These are phyloP conservation scores for Berghia stephanieae DNA, from an alignment of 1,140 invertebrate species.

Conservation along the genomic window DNA sequence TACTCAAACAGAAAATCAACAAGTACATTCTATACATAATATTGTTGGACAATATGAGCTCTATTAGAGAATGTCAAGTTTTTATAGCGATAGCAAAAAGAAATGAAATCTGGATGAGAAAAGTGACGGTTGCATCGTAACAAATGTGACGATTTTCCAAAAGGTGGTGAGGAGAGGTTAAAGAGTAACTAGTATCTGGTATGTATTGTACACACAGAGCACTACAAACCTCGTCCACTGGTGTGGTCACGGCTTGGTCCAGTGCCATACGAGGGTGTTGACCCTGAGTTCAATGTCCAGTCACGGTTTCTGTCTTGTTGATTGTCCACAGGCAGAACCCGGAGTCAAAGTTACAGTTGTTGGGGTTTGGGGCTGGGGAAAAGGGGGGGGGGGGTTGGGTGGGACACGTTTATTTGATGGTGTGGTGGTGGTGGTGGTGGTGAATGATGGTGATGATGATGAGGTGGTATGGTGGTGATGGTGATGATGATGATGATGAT, in stretches of 20 bases:
- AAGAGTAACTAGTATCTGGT: too few relatives aligned
- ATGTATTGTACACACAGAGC: too few relatives aligned
- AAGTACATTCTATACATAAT: too few relatives aligned
- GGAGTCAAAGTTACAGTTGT: constrained; percentile 57
- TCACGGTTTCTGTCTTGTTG: constrained; percentile 57
- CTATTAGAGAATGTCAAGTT: too few relatives aligned
- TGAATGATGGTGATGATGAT: neutral
- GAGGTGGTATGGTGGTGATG: neutral
- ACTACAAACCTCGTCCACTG: constrained; percentile 48
- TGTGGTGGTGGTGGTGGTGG: neutral
- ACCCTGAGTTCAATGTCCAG: constrained; percentile 53
- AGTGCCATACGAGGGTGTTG: constrained; percentile 46
- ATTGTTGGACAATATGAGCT: too few relatives aligned
- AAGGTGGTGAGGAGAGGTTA: too few relatives aligned
- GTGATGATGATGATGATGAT: neutral
- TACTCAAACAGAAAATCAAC: too few relatives aligned
- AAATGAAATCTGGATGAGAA: too few relatives aligned
- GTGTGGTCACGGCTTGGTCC: constrained; percentile 61
- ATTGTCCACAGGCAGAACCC: constrained; percentile 56
- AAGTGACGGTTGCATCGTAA: too few relatives aligned
- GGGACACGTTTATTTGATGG: too few relatives aligned
- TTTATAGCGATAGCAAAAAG: too few relatives aligned
- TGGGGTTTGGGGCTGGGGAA: constrained; percentile 32
- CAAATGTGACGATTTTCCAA: too few relatives aligned
- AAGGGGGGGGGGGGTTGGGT: neutral